Evolutionary conservation across 2,888 invertebrate genomes (phyloP).

Genomic region (Mesorhabditis spiculigera): DNA sequence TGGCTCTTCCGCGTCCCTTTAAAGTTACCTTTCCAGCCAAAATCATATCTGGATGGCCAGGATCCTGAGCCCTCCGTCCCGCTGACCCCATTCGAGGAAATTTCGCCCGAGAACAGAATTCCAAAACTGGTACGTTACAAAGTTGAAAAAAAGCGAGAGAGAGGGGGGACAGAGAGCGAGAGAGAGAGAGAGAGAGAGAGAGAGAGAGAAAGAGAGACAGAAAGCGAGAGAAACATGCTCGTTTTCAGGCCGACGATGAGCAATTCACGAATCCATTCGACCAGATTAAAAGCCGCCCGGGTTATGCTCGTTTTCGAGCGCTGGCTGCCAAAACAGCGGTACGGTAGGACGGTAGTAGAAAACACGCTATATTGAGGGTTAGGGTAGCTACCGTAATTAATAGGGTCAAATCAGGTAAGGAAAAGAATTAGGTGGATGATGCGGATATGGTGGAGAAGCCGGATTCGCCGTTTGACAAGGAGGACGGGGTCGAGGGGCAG

Average conservation of each 20-base stretch:
- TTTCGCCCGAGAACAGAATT: conserved; percentile 18
- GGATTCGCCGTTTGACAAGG: conserved; percentile 6
- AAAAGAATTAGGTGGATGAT: conserved; percentile 13
- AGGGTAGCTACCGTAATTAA: conserved; percentile 1
- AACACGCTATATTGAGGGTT: too few relatives aligned
- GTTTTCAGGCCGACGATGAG: conserved; percentile 4
- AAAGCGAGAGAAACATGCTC: too few relatives aligned
- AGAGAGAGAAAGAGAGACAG: too few relatives aligned
- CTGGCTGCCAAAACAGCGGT: background rate
- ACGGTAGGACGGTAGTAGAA: background rate
- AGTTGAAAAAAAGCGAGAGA: too few relatives aligned
- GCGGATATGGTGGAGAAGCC: conserved; percentile 11
- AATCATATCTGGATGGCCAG: background rate
- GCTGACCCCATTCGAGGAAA: conserved; percentile 9
- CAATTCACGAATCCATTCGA: background rate
- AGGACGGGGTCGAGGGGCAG: conserved; percentile 9
- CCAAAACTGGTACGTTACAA: background rate
- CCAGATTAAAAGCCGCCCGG: background rate
- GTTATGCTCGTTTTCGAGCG: background rate
- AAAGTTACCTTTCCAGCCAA: background rate
- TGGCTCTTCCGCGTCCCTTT: too few relatives aligned
- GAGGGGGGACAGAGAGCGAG: too few relatives aligned
- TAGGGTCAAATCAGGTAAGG: conserved; percentile 5
- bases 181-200: too few relatives aligned
- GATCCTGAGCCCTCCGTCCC: background rate